These are phyloP conservation scores for Leptobrachium leishanense DNA, from an alignment of 2,113 vertebrate species.

Conservation along the genomic window DNA sequence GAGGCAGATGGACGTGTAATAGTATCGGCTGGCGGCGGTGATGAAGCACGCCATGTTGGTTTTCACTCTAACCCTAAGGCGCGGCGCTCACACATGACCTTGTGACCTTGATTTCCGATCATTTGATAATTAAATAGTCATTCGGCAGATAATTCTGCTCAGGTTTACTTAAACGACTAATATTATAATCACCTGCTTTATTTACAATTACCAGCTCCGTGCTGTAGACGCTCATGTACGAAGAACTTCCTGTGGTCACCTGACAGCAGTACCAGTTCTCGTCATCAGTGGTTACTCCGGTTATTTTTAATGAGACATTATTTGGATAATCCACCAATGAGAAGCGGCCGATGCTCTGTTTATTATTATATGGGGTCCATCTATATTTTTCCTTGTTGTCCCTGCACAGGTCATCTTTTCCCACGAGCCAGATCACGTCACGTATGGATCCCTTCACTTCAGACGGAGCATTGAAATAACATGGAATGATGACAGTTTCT, in stretches of 20 bases:
- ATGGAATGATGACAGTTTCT: background rate
- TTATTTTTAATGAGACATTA: background rate
- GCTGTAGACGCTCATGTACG: background rate
- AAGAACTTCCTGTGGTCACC: background rate
- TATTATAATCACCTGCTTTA: background rate
- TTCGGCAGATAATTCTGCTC: too few relatives aligned
- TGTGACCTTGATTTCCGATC: too few relatives aligned
- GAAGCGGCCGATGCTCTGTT: background rate
- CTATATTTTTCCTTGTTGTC: too few relatives aligned
- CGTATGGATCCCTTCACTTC: background rate
- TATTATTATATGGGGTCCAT: background rate
- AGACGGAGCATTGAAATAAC: background rate
- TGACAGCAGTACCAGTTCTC: background rate
- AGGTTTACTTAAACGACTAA: too few relatives aligned
- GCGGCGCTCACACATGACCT: too few relatives aligned
- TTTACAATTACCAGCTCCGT: background rate
- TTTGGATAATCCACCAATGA: constrained; percentile 3
- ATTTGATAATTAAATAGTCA: too few relatives aligned
- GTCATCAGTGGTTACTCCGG: background rate
- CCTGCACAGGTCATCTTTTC: background rate
- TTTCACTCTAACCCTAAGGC: too few relatives aligned
- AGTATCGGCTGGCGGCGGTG: too few relatives aligned
- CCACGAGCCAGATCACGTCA: background rate
- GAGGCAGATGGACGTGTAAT: too few relatives aligned
- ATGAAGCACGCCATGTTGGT: too few relatives aligned